Evolutionary conservation across 2,888 invertebrate species (phyloP).

Genomic region (Bembecia ichneumoniformis): DNA sequence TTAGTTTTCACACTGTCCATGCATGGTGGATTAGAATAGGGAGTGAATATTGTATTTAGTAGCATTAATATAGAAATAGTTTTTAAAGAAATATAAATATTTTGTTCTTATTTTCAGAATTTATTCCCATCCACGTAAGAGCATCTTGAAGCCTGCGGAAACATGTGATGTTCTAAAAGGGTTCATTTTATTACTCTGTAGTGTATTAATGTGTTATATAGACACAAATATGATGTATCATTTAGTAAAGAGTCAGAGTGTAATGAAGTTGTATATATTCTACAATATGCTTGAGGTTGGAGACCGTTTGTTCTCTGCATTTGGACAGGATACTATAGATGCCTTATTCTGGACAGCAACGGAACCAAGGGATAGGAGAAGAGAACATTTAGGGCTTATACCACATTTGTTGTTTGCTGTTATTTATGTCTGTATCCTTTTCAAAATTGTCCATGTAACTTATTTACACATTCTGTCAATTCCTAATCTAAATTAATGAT

Average conservation of each 20-base stretch:
- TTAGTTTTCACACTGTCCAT: too few relatives aligned
- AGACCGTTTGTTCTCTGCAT: constrained; percentile 94
- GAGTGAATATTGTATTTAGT: too few relatives aligned
- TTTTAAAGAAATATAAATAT: not conserved
- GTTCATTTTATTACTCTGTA: constrained; percentile 86
- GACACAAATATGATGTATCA: constrained; percentile 99
- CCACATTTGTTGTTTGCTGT: constrained; percentile 94
- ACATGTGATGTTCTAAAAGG: constrained; percentile 97
- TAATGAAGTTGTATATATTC: constrained; percentile 99
- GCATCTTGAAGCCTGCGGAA: constrained; percentile 87
- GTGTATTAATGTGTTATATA: constrained; percentile 88
- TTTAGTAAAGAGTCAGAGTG: constrained; percentile 96
- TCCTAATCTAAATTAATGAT: too few relatives aligned
- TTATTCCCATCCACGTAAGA: constrained; percentile 50
- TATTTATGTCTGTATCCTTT: constrained; percentile 95
- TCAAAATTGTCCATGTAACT: constrained; percentile 5
- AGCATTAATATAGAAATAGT: too few relatives aligned
- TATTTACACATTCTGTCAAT: not conserved
- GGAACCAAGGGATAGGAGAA: constrained; percentile 87
- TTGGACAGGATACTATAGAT: constrained; percentile 98
- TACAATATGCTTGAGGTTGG: constrained; percentile 99
- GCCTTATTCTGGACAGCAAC: constrained; percentile 99
- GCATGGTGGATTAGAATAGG: too few relatives aligned
- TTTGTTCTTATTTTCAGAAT: constrained; percentile 33
- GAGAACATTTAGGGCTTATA: constrained; percentile 88